Conservation (phyloP, 2,888 invertebrate genomes). For the Amblyjoppa fuscipennis region DNA sequence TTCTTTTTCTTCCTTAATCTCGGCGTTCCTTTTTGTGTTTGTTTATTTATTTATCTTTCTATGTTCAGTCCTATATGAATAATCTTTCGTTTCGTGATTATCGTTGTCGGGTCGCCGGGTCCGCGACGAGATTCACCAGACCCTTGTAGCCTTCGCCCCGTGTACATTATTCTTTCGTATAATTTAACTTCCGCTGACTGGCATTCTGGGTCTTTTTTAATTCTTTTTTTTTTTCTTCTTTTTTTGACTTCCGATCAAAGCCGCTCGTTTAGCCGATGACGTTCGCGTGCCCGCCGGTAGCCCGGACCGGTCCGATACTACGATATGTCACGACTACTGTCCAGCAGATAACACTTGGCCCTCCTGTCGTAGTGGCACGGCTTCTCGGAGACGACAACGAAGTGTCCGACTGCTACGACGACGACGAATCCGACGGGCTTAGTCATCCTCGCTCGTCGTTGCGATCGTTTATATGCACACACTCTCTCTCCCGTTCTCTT, state of each 20-base stretch:
- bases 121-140: constrained; percentile 64
- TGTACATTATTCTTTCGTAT: constrained; percentile 58
- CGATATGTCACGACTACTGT: constrained; percentile 66
- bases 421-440: constrained; percentile 64
- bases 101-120: constrained; percentile 58
- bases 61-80: constrained; percentile 65
- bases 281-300: constrained; percentile 33
- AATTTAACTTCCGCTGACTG: constrained; percentile 34
- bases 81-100: constrained; percentile 63
- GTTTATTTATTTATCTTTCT: constrained; percentile 33
- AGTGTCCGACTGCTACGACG: constrained; percentile 59
- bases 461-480: constrained; percentile 49
- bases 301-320: constrained; percentile 40
- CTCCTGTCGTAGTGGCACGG: constrained; percentile 64
- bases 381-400: constrained; percentile 67
- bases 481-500: background rate
- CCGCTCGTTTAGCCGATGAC: background rate
- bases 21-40: background rate
- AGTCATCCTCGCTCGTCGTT: constrained; percentile 66
- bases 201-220: background rate
- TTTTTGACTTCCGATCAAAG: background rate
- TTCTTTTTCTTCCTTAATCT: background rate
- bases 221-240: constrained; percentile 6
- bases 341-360: constrained; percentile 64
- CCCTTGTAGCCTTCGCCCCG: constrained; percentile 42